Percentiles rank a stretch among this genome's conserved stretches.
Conservation (phyloP, 2,888 invertebrate species). For the Amblyjoppa proteus region DNA sequence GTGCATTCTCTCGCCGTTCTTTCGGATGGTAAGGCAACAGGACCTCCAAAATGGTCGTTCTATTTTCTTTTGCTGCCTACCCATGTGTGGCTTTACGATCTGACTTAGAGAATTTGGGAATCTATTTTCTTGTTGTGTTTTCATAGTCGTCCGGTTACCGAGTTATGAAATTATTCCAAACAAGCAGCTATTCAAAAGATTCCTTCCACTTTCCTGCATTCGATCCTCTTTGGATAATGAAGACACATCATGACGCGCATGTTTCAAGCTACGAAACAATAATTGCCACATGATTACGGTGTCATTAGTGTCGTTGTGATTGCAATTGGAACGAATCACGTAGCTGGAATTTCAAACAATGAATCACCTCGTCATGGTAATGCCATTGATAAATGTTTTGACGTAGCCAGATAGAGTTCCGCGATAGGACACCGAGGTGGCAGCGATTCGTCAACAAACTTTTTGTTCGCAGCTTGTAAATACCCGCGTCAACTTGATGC, state of each 20-base stretch:
- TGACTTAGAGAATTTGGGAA: neutral
- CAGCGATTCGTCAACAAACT: neutral
- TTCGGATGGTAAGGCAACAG: neutral
- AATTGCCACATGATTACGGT: neutral
- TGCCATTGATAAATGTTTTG: conserved; percentile 25
- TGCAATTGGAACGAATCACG: conserved; percentile 20
- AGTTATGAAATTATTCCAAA: neutral
- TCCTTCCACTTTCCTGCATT: neutral
- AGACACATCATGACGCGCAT: neutral
- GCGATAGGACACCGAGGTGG: neutral
- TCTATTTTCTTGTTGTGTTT: neutral
- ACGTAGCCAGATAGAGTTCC: neutral
- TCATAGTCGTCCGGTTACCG: neutral
- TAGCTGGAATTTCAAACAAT: conserved; percentile 18
- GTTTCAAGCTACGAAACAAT: neutral
- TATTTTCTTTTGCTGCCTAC: neutral
- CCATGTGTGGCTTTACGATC: neutral
- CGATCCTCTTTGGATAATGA: neutral
- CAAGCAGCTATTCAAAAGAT: neutral
- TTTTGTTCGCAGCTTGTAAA: neutral
- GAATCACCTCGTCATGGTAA: conserved; percentile 16
- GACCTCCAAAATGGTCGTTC: neutral
- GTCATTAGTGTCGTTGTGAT: neutral
- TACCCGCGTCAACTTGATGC: neutral
- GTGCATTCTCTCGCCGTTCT: neutral